Base-by-base conservation (phyloP, 2,888 invertebrate species). In the Cinara cedri region DNA sequence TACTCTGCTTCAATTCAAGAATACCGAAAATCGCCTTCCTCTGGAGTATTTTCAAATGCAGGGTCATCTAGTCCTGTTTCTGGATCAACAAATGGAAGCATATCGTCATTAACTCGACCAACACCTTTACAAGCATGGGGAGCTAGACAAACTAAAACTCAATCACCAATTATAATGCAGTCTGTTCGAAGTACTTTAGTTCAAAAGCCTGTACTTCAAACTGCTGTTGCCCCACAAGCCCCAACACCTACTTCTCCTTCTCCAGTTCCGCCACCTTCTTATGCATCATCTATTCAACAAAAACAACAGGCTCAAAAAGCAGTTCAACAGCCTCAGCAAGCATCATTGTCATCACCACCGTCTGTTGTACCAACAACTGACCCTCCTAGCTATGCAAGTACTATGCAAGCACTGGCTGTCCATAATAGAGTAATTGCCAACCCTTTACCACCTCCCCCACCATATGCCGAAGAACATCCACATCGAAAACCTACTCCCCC, bases 171-270 rank as follows among this genome's bases (percentile, higher is more conserved):
- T 83, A 96, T 97, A 82, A 97, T 97, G 96, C 96, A 97, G 86
- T 95, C 96, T 46, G 97, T 97, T 21, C 95, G 95, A 86, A 96
- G 96, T 87, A 96, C 96, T 21, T 96, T 96, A 86, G 96, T 96
- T 55, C 96, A 96, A 85, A 97, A 97, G 86, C 97, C 97, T 0
- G 91, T 96, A 44, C 87, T 97, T 82, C 97, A 97, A 87, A 97
- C 96, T 19, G 97, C 97, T 13, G 94, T 96, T 70, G 96, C 95
- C n/a, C 96, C 96, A 1, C 91, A 92, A 42, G 90, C 93, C 16
- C 93, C 93, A 3, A 90, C 90, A 76, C 88, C 90, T 26, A 88
- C 90, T 19, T 81, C 84, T 14, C 85, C 85, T 24, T 86, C 85
- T 51, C 88, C 88, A 82, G 90, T 90, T 14, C 93, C 93, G 70